Percentiles rank a stretch among this genome's conserved stretches.
phyloP scores from a whole-genome alignment of 2,113 vertebrate genomes.

The Cryptoleucopteryx plumbea region DNA sequence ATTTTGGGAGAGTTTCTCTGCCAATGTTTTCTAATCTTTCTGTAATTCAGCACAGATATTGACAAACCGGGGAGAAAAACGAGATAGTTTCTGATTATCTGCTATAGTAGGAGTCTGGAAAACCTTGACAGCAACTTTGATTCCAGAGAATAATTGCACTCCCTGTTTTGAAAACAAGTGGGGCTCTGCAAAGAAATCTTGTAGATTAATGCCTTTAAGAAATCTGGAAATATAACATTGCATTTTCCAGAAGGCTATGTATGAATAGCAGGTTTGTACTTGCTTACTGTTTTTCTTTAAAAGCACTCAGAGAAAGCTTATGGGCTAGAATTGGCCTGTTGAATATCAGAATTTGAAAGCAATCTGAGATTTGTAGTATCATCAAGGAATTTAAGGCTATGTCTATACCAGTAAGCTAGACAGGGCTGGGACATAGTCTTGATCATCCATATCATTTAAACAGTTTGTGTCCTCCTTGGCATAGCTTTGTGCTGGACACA shows the following conservation, averaged over 20 bases:
- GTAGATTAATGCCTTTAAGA: not conserved
- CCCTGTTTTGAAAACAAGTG: not conserved
- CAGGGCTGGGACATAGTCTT: not conserved
- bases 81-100: not conserved
- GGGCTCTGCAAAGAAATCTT: not conserved
- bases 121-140: not conserved
- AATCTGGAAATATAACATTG: not conserved
- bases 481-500: not conserved
- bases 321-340: not conserved
- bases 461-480: not conserved
- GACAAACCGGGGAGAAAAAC: not conserved
- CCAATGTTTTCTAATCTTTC: not conserved
- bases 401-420: not conserved
- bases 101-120: not conserved
- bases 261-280: not conserved
- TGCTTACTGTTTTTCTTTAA: not conserved
- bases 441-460: not conserved
- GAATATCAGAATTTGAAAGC: not conserved
- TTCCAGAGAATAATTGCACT: not conserved
- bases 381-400: not conserved
- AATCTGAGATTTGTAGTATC: not conserved
- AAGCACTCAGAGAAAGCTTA: not conserved
- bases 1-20: not conserved
- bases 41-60: not conserved
- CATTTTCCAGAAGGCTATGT: not conserved